Percentiles rank a stretch among this genome's conserved stretches.
phyloP scores from a whole-genome alignment of 2,888 invertebrate species.

The Orthosia gracilis region DNA sequence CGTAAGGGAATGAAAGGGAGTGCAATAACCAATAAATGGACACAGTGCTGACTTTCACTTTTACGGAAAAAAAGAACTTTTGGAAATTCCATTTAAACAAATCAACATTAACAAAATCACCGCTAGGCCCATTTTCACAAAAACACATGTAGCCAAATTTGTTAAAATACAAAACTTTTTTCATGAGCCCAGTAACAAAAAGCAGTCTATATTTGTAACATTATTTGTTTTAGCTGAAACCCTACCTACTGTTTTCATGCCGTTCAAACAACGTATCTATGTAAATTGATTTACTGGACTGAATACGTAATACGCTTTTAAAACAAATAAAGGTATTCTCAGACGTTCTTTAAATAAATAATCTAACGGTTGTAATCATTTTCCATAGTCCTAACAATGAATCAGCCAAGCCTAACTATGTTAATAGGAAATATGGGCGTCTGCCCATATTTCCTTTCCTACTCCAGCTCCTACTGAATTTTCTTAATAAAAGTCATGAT shows the following conservation, averaged over 20 bases:
- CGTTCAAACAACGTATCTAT: conserved; percentile 6
- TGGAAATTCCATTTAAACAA: conserved; percentile 8
- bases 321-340: conserved; percentile 28
- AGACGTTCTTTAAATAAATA: not conserved
- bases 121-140: not conserved
- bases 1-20: too few relatives aligned
- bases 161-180: conserved; percentile 12
- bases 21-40: too few relatives aligned
- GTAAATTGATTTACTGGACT: conserved; percentile 30
- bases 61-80: not conserved
- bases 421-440: too few relatives aligned
- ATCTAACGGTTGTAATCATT: too few relatives aligned
- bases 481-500: too few relatives aligned
- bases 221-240: conserved; percentile 8
- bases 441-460: too few relatives aligned
- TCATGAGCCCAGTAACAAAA: not conserved
- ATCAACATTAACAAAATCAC: not conserved
- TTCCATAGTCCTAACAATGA: too few relatives aligned
- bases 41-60: not conserved
- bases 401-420: too few relatives aligned
- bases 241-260: not conserved
- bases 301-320: conserved; percentile 37
- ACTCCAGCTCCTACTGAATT: too few relatives aligned
- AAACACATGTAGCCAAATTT: not conserved
- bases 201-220: not conserved